Evolutionary conservation across 2,797 vertebrate genomes (phyloP).

Genomic region (Salarias fasciatus): DNA sequence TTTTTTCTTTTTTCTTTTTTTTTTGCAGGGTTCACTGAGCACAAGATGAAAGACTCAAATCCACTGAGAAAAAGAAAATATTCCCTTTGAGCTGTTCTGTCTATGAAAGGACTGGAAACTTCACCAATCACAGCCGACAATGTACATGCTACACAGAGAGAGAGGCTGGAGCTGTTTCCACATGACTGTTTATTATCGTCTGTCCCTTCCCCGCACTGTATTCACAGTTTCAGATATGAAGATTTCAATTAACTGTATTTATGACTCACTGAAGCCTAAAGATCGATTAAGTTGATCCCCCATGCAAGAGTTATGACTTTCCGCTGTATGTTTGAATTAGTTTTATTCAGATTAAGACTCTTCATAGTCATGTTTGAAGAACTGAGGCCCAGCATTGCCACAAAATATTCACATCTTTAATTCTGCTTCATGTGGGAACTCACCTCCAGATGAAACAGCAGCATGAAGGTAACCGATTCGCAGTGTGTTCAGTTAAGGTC

Average conservation of each 20-base stretch:
- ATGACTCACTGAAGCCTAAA: not conserved
- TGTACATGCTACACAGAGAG: not conserved
- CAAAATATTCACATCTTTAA: no score
- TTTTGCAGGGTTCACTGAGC: constrained; percentile 3
- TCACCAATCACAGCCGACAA: constrained; percentile 7
- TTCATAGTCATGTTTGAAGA: no score
- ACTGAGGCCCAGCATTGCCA: no score
- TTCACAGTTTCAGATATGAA: constrained; percentile 1
- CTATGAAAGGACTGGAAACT: constrained; percentile 5
- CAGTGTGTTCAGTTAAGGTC: not conserved
- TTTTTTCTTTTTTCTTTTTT: no score
- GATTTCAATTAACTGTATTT: not conserved
- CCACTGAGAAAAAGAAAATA: constrained; percentile 8
- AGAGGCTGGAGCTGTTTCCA: no score
- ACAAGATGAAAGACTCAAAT: constrained; percentile 26
- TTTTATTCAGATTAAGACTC: not conserved
- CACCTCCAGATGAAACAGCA: not conserved
- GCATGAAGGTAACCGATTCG: constrained; percentile 1
- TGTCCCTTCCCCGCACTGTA: not conserved
- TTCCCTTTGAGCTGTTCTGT: constrained; percentile 4
- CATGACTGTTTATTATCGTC: not conserved
- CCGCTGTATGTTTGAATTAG: not conserved
- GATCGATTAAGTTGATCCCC: not conserved
- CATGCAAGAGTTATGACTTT: no score
- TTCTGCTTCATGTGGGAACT: not conserved